These are phyloP conservation scores for Gnathonemus longibarbis DNA, from an alignment of 2,113 vertebrate genomes.

Conservation along the genomic window DNA sequence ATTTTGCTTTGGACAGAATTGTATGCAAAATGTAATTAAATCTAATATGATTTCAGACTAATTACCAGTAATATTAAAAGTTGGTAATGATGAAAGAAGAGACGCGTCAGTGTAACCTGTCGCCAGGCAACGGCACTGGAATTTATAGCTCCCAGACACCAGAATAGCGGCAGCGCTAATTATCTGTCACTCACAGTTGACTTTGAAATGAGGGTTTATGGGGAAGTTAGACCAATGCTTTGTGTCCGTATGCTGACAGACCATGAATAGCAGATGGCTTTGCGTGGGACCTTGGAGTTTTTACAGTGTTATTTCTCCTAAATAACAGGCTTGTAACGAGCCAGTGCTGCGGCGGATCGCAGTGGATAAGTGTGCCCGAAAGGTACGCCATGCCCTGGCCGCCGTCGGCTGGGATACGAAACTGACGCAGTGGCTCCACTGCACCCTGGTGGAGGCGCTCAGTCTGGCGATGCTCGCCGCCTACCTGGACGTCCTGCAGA, in stretches of 20 bases:
- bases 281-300: background rate
- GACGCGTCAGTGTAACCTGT: background rate
- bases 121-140: background rate
- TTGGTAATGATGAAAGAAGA: background rate
- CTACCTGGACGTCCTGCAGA: slow-evolving; percentile 93
- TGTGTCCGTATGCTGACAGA: background rate
- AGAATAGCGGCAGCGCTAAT: background rate
- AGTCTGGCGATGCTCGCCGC: slow-evolving; percentile 89
- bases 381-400: slow-evolving; percentile 86
- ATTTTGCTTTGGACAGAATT: background rate
- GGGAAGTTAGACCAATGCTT: background rate
- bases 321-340: slow-evolving; percentile 79
- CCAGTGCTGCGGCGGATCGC: slow-evolving; percentile 85
- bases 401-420: slow-evolving; percentile 91
- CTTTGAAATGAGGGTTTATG: background rate
- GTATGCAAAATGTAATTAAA: background rate
- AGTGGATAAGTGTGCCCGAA: slow-evolving; percentile 89
- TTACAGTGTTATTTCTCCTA: background rate
- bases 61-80: background rate
- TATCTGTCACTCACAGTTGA: background rate
- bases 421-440: slow-evolving; percentile 92
- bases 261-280: background rate
- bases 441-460: slow-evolving; percentile 83
- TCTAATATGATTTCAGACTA: background rate
- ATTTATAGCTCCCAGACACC: background rate